These are phyloP conservation scores for Junonia oenone DNA, from an alignment of 2,888 invertebrate genomes.

Conservation along the genomic window DNA sequence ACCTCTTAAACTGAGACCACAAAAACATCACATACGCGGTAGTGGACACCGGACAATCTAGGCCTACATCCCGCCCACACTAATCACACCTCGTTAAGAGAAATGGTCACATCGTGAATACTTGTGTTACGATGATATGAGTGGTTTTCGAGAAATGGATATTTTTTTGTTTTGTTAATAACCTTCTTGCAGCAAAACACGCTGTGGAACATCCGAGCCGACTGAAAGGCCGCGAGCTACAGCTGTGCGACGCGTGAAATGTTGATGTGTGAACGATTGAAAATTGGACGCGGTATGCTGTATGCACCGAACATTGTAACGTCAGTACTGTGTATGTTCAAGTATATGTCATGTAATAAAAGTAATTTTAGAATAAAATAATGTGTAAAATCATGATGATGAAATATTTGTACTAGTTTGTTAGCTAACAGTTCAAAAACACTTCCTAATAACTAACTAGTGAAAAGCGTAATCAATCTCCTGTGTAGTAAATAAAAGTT, in stretches of 20 bases:
- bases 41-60: slow-evolving; percentile 29
- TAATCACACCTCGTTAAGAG: slow-evolving; percentile 26
- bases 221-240: slow-evolving; percentile 44
- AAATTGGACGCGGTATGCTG: slow-evolving; percentile 41
- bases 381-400: too few relatives aligned
- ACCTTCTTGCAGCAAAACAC: slow-evolving; percentile 76
- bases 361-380: too few relatives aligned
- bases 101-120: slow-evolving; percentile 22
- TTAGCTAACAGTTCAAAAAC: too few relatives aligned
- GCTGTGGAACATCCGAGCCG: slow-evolving; percentile 64
- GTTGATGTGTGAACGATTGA: slow-evolving; percentile 17
- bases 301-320: not conserved
- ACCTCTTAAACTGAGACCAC: slow-evolving; percentile 57
- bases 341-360: too few relatives aligned
- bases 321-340: too few relatives aligned
- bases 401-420: too few relatives aligned
- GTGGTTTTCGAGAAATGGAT: slow-evolving; percentile 5
- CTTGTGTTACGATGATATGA: slow-evolving; percentile 9
- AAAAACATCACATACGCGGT: slow-evolving; percentile 56
- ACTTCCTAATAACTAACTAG: too few relatives aligned
- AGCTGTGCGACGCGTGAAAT: slow-evolving; percentile 17
- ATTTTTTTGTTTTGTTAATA: slow-evolving; percentile 24
- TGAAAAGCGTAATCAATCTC: too few relatives aligned
- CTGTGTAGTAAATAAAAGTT: too few relatives aligned
- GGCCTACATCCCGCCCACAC: slow-evolving; percentile 38